Evolutionary conservation across 35 echinoderm and acorn worm species (phyloP).

Genomic region (Heliocidaris tuberculata): DNA sequence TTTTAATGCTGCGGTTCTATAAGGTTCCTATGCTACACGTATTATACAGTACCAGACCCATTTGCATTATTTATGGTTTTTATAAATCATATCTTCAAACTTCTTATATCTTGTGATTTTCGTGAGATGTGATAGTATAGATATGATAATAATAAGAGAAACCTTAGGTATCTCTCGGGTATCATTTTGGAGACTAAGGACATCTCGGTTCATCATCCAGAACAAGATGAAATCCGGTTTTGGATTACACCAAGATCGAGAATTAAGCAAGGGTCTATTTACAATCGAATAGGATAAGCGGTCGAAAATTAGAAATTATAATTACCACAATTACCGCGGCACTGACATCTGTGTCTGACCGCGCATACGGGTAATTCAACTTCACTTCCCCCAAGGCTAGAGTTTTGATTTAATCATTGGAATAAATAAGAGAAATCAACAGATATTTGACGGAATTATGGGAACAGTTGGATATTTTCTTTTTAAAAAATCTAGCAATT

Average conservation of each 20-base stretch:
- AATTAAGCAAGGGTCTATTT: conserved; percentile 47
- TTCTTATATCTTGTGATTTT: too few relatives aligned
- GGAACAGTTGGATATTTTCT: neutral
- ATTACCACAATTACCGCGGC: conserved; percentile 29
- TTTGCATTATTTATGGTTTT: too few relatives aligned
- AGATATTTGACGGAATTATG: neutral
- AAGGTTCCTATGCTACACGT: too few relatives aligned
- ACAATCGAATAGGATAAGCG: conserved; percentile 39
- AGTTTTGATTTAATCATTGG: neutral
- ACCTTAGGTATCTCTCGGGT: neutral
- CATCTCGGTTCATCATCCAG: neutral
- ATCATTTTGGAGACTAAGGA: neutral
- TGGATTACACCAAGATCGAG: conserved; percentile 45
- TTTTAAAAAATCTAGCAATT: neutral
- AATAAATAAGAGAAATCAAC: neutral
- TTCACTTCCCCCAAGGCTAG: neutral
- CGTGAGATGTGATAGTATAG: neutral
- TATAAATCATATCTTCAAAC: too few relatives aligned
- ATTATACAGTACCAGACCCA: too few relatives aligned
- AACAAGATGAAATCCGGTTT: conserved; percentile 38
- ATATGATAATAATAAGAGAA: neutral
- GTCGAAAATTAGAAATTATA: conserved; percentile 24
- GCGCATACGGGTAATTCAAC: neutral
- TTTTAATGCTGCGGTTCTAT: too few relatives aligned
- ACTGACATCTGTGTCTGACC: neutral